Conservation (phyloP, 2,113 vertebrate species). For the Perca fluviatilis region DNA sequence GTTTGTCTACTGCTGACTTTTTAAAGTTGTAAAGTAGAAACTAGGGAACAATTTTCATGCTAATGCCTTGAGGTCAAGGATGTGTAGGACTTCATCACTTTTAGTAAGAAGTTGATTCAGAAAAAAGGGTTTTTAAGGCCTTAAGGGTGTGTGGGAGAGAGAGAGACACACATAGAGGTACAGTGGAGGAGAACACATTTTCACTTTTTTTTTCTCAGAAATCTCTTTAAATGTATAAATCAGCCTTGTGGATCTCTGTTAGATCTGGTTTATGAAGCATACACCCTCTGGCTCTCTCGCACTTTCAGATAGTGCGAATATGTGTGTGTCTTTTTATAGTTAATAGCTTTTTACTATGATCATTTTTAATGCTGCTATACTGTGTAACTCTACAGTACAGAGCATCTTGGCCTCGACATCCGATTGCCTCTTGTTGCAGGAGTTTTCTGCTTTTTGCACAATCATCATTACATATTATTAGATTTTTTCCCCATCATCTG, state of each 20-base stretch:
- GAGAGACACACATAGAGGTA: background rate
- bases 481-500: background rate
- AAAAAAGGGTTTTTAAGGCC: too few relatives aligned
- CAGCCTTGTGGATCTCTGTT: background rate
- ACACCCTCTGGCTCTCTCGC: background rate
- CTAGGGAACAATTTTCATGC: background rate
- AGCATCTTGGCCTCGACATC: background rate
- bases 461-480: background rate
- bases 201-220: background rate
- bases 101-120: background rate
- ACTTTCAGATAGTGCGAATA: background rate
- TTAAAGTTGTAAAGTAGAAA: background rate
- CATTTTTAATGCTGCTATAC: background rate
- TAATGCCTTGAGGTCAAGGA: background rate
- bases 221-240: background rate
- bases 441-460: background rate
- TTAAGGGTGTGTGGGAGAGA: background rate
- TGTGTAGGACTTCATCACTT: background rate
- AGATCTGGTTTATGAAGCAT: conserved; percentile 4
- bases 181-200: background rate
- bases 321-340: background rate
- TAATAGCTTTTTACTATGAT: conserved; percentile 30
- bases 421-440: background rate
- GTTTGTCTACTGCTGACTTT: background rate
- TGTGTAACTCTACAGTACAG: background rate